Conservation (phyloP, 2,888 invertebrate species). For the Itoplectis maculator region DNA sequence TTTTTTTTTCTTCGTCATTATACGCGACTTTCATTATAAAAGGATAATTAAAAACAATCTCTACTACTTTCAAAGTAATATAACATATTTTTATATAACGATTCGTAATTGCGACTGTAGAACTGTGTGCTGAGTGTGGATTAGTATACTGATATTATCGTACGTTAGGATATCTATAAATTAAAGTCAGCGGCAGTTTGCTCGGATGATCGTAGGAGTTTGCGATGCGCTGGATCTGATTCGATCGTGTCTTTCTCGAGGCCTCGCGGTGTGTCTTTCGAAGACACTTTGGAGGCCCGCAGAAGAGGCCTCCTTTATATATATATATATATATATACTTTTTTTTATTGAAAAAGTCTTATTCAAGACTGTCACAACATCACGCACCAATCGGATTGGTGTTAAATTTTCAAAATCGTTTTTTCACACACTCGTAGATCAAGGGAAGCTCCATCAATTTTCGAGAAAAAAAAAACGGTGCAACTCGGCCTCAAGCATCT, state of each 20-base stretch:
- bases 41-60: slow-evolving; percentile 34
- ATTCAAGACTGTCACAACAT: slow-evolving; percentile 8
- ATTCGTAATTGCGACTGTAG: slow-evolving; percentile 43
- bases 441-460: no score
- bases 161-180: slow-evolving; percentile 45
- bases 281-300: slow-evolving; percentile 50
- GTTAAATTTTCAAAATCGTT: neutral
- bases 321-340: slow-evolving; percentile 27
- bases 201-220: slow-evolving; percentile 43
- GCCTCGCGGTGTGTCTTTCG: slow-evolving; percentile 48
- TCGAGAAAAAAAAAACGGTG: no score
- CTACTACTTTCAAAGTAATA: slow-evolving; percentile 49
- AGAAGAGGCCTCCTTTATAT: slow-evolving; percentile 35
- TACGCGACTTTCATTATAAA: slow-evolving; percentile 22
- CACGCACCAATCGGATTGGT: neutral
- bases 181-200: slow-evolving; percentile 42
- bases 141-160: slow-evolving; percentile 42
- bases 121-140: slow-evolving; percentile 42
- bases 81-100: slow-evolving; percentile 54
- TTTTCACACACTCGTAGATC: neutral
- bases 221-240: slow-evolving; percentile 36
- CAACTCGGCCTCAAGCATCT: no score
- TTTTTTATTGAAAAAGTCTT: slow-evolving; percentile 35
- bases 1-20: neutral
- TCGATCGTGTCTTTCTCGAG: slow-evolving; percentile 33